Base-by-base conservation (phyloP, 2,888 invertebrate genomes). In the Temnothorax unifasciatus region DNA sequence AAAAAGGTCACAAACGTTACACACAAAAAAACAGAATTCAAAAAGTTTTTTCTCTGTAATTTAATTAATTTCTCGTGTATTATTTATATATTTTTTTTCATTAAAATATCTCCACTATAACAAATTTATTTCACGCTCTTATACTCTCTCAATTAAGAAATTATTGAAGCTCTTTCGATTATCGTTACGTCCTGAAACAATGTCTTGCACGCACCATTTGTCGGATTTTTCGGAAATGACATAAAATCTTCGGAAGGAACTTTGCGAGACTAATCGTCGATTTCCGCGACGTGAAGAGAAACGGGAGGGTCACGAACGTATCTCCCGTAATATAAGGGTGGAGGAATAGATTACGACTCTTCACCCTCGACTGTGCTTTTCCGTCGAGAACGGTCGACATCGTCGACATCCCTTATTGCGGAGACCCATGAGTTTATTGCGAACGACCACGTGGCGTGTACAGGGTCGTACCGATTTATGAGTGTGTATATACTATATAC, bases 351-450 rank as follows among this genome's bases (percentile, higher is more conserved):
- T 92, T 92, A 90, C 92, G 88, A 90, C 88, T 88, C 88, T 90
- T 86, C 90, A 82, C 88, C 86, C 90, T 91, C 88, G 85, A 86
- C 77, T 64, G 88, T 83, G 75, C 89, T 85, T 85, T 85, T 86
- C 79, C 84, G 85, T 83, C 85, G 85, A 89, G 87, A 87, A 87
- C 83, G 87, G 64, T 86, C 79, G 68, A 54, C 86, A 64, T 88
- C 90, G 64, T 86, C 79, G 68, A 54, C 86, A 64, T 88, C 90
- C 89, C 90, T 92, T 92, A 92, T 92, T 91, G 90, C 90, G 86
- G 89, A 86, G 89, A 88, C 90, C 47, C 89, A 90, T 85, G 89
- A 91, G 92, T 92, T 92, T 92, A 92, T 92, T 92, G 92, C 92
- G 83, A 87, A 85, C 86, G 79, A 88, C 84, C 79, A 73, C 64